A percentile compares a stretch with the other conserved stretches of the same genome.
Evolutionary conservation across 2,797 vertebrate genomes (phyloP).

Genomic region (Bovichtus variegatus): DNA sequence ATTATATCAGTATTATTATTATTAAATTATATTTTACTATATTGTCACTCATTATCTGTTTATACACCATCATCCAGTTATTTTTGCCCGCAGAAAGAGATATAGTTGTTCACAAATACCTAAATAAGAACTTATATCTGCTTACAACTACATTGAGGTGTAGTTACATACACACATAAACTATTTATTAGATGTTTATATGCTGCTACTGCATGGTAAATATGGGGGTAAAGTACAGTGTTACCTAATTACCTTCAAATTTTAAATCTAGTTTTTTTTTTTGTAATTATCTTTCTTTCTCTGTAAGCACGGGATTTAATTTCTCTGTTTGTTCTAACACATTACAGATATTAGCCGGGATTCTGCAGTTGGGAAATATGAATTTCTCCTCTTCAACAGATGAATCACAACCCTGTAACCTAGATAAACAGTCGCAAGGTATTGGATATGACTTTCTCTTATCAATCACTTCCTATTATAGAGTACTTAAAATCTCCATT

Average conservation of each 20-base stretch:
- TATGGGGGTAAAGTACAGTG: background rate
- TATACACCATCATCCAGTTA: background rate
- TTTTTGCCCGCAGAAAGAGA: background rate
- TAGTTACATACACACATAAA: background rate
- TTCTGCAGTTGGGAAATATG: conserved; percentile 94
- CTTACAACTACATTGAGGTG: background rate
- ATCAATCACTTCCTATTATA: background rate
- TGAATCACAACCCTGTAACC: conserved; percentile 89
- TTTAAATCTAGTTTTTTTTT: background rate
- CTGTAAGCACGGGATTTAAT: background rate
- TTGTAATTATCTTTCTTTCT: background rate
- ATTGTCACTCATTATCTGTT: background rate
- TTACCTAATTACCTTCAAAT: background rate
- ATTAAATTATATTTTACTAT: no score
- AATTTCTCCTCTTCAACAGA: conserved; percentile 85
- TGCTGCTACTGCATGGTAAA: background rate
- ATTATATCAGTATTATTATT: background rate
- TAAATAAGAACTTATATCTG: no score
- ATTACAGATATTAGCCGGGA: conserved; percentile 90
- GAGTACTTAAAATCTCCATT: background rate
- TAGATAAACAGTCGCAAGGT: conserved; percentile 87
- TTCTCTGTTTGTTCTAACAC: conserved; percentile 5
- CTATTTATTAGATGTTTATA: background rate
- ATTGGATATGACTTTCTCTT: conserved; percentile 21
- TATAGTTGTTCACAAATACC: background rate